phyloP scores from a whole-genome alignment of 2,113 vertebrate species.

The Xyrauchen texanus region DNA sequence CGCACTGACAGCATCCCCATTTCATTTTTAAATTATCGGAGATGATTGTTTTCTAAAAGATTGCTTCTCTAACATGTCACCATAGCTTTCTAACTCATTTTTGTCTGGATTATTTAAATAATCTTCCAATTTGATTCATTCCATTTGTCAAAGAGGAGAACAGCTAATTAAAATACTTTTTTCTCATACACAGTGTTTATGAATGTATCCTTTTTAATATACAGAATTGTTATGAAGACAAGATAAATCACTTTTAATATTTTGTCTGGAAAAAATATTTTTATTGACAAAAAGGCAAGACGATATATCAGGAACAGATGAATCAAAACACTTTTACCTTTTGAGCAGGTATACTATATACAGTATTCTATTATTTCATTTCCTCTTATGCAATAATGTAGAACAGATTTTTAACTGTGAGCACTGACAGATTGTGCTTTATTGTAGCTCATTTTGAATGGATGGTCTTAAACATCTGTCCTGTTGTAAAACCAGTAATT shows the following conservation, averaged over 20 bases:
- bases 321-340: background rate
- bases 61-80: slow-evolving; percentile 62
- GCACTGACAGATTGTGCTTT: background rate
- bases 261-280: background rate
- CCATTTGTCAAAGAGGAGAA: slow-evolving; percentile 86
- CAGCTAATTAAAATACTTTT: slow-evolving; percentile 80
- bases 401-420: background rate
- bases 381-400: background rate
- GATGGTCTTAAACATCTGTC: background rate
- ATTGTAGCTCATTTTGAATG: background rate
- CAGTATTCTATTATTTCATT: too few species aligned
- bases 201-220: slow-evolving; percentile 34
- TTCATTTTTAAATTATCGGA: slow-evolving; percentile 65
- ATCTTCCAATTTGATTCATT: slow-evolving; percentile 77
- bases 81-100: slow-evolving; percentile 70
- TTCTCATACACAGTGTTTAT: slow-evolving; percentile 71
- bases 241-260: too few species aligned
- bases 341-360: too few species aligned
- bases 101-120: slow-evolving; percentile 77
- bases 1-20: slow-evolving; percentile 60
- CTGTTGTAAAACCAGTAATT: slow-evolving; percentile 30
- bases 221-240: too few species aligned
- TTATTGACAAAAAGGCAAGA: background rate
- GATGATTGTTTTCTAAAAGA: slow-evolving; percentile 68
- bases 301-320: background rate